Evolutionary conservation across 2,888 invertebrate species (phyloP), one percentile per base, ranked within the genome.

Genomic region (Sympetrum striolatum): DNA sequence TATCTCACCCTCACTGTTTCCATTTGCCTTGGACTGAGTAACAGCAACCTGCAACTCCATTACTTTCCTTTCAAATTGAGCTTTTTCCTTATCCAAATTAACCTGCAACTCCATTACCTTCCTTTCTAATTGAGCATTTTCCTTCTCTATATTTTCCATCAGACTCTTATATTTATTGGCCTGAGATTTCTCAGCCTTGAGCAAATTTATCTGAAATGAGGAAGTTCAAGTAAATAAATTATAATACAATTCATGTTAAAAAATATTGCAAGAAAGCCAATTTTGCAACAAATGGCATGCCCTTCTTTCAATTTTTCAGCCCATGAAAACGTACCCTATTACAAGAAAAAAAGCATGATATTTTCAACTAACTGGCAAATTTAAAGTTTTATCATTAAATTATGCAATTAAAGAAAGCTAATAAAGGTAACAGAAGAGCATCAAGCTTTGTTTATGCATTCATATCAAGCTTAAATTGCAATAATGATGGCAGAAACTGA

Each of bases 81-180:
- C 90, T 91, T 92, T 93, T 90, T 92, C 92, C 31, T 64, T 90
- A 80, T 92, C 92, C 80, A 92, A 86, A 39, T 90, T 81, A 14
- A 91, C 91, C 91, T 93, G 92, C 82, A 92, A 91, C 53, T 92
- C 92, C 2, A 91, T 90, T 22, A 92, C 91, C 90, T 92, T 92
- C 15, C 79, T 91, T 90, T 93, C 92, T 44, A 93, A 81, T 58
- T 91, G 92, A 14, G 92, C 90, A 91, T 92, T 93, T 90, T 92
- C 92, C 31, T 64, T 90, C 81, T 92, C 92, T 64, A 92, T 81
- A 39, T 90, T 81, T 48, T 92, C 91, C 35, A 92, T 39, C 35
- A 91, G 58, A 14, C 90, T 90, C 81, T 91, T 91, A 80, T 91
- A 91, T 64, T 92, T 91, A 22, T 90, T 91, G 2, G 91, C 90